Evolutionary conservation across 2,797 vertebrate species (phyloP), one percentile per base, ranked within the genome.

Genomic region (Smutsia gigantea): DNA sequence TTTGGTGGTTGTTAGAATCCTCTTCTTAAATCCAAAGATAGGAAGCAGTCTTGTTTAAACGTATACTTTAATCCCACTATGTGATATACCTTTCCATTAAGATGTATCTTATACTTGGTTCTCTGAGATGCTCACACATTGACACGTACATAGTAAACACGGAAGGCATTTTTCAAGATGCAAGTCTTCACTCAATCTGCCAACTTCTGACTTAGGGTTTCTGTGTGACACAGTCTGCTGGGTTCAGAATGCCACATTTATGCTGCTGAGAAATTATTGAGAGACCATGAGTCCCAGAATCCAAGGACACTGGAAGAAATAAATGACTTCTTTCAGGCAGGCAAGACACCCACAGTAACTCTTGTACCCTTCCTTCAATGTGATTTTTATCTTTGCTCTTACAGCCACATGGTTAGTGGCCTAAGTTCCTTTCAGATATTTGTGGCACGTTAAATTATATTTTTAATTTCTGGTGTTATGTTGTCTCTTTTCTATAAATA

Each of bases 331-430:
- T 57, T 53, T 23, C 15, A 68, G 7, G 7, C 2, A 5, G 5
- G 12, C 15, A 59, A 53, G 12, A 31, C 23, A 14, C 0, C 31
- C n/a, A 21, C 7, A 49, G 13, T 5, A 59, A 46, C 9, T 31
- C 31, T n/a, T 7, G 1, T 39, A 10, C 27, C 14, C 1, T 17
- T 10, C 2, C 49, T 61, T 18, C 61, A 14, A 31, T 6, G 2
- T 12, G 18, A 59, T 63, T 42, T 4, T 19, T 59, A 4, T 19
- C 75, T 97, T 14, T 14, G 25, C 14, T 4, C 23, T 61, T 64
- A 21, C 17, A 10, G 15, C n/a, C n/a, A 17, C 25, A 2, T 17
- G 55, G 0, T 55, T 37, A 51, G 6, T 31, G 12, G 2, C 5
- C 17, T 19, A 93, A 1, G 1, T 23, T 68, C 68, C 49, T 49